A percentile compares a stretch with the other conserved stretches of the same genome.
phyloP scores from a whole-genome alignment of 2,797 vertebrate species.

The Kryptopterus vitreolus region DNA sequence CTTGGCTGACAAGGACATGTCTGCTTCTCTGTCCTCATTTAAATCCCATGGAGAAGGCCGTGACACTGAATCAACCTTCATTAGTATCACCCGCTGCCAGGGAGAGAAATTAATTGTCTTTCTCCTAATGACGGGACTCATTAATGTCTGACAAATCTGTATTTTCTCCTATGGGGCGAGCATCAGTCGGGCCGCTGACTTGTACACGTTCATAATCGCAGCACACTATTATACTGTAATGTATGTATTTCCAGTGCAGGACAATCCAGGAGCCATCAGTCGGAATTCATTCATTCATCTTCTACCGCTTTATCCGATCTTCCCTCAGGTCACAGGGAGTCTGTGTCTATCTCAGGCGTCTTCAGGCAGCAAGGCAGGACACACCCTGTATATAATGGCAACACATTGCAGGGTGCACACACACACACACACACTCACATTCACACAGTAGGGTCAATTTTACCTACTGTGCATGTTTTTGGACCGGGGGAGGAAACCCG shows the following conservation, averaged over 20 bases:
- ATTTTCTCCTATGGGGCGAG: slow-evolving; percentile 42
- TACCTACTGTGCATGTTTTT: too few species aligned
- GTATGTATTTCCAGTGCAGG: background rate
- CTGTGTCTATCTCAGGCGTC: too few species aligned
- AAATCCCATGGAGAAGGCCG: slow-evolving; percentile 69
- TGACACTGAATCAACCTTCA: slow-evolving; percentile 66
- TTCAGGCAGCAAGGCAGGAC: too few species aligned
- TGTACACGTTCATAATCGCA: slow-evolving; percentile 31
- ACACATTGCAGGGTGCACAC: too few species aligned
- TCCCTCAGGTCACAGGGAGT: too few species aligned
- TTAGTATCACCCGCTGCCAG: slow-evolving; percentile 72
- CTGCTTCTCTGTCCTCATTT: slow-evolving; percentile 72
- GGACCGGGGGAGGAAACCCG: too few species aligned
- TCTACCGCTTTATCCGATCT: too few species aligned
- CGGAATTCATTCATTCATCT: too few species aligned
- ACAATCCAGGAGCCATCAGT: background rate
- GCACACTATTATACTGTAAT: background rate
- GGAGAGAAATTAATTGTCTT: slow-evolving; percentile 77
- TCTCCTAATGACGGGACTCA: slow-evolving; percentile 72
- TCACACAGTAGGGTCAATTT: too few species aligned
- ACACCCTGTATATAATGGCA: too few species aligned
- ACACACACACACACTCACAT: too few species aligned
- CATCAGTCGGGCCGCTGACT: slow-evolving; percentile 24
- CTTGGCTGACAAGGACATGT: slow-evolving; percentile 74
- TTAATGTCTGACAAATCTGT: slow-evolving; percentile 61